phyloP scores from a whole-genome alignment of 2,888 invertebrate species.

The Euzophera pinguis region DNA sequence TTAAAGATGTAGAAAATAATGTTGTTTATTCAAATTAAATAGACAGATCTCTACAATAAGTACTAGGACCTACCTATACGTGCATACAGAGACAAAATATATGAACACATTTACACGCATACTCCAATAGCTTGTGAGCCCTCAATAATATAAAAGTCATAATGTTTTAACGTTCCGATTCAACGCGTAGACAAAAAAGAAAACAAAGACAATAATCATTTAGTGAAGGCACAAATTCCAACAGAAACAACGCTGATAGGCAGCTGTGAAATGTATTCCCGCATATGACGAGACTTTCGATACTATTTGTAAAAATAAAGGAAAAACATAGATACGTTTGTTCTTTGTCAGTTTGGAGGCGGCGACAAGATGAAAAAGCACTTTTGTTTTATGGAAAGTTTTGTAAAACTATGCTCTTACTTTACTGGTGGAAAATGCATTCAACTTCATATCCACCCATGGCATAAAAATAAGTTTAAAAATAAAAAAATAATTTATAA shows the following conservation, averaged over 20 bases:
- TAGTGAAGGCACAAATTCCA: slow-evolving; percentile 61
- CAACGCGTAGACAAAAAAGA: slow-evolving; percentile 47
- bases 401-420: no score
- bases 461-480: no score
- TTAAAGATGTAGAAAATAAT: no score
- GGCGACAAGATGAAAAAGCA: no score
- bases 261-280: slow-evolving; percentile 38
- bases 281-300: slow-evolving; percentile 23
- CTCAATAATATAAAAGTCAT: slow-evolving; percentile 49
- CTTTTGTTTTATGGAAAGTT: no score
- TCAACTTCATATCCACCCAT: no score
- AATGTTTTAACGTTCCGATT: slow-evolving; percentile 56
- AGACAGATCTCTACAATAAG: no score
- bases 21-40: no score
- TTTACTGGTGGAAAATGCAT: no score
- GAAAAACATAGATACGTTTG: background rate
- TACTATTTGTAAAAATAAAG: slow-evolving; percentile 2
- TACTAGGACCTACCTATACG: background rate
- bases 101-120: slow-evolving; percentile 20
- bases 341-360: no score
- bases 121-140: slow-evolving; percentile 26
- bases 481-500: no score
- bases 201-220: slow-evolving; percentile 59
- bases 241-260: slow-evolving; percentile 52
- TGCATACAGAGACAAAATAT: background rate